phyloP scores from a whole-genome alignment of 30 jellyfish, hydroid and myxozoan genomes.

The Mastigias papua region DNA sequence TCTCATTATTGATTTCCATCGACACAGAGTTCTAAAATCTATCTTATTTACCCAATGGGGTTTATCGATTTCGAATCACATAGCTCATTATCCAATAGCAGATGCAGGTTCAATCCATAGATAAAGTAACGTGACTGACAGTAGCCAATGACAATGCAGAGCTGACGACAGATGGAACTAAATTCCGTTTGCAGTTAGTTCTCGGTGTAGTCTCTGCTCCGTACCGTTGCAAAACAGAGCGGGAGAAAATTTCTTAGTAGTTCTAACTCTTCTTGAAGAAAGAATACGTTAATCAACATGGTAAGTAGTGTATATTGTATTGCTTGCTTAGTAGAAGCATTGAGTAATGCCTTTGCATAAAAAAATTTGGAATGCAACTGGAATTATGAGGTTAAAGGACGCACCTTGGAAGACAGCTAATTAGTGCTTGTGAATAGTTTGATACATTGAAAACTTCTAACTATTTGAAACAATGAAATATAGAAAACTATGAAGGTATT shows the following conservation, averaged over 20 bases:
- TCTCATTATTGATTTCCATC: too few species aligned
- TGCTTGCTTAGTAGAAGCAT: background rate
- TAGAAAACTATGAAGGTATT: too few species aligned
- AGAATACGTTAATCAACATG: background rate
- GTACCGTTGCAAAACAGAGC: constrained; percentile 19
- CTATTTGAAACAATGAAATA: too few species aligned
- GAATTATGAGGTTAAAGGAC: too few species aligned
- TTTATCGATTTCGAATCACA: too few species aligned
- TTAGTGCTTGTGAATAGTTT: too few species aligned
- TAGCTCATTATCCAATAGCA: too few species aligned
- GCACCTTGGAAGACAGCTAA: too few species aligned
- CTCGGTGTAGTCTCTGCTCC: background rate
- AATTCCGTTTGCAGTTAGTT: background rate
- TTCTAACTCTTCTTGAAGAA: background rate
- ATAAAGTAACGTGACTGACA: constrained; percentile 1
- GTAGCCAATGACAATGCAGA: background rate
- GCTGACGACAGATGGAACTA: background rate
- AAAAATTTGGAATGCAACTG: too few species aligned
- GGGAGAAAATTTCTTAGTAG: background rate
- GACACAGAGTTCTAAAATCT: background rate
- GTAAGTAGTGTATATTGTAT: background rate
- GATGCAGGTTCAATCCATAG: background rate
- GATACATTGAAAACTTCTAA: too few species aligned
- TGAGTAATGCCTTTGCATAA: too few species aligned
- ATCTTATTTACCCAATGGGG: background rate